phyloP scores from a whole-genome alignment of 2,797 vertebrate genomes.

The Molossus molossus region DNA sequence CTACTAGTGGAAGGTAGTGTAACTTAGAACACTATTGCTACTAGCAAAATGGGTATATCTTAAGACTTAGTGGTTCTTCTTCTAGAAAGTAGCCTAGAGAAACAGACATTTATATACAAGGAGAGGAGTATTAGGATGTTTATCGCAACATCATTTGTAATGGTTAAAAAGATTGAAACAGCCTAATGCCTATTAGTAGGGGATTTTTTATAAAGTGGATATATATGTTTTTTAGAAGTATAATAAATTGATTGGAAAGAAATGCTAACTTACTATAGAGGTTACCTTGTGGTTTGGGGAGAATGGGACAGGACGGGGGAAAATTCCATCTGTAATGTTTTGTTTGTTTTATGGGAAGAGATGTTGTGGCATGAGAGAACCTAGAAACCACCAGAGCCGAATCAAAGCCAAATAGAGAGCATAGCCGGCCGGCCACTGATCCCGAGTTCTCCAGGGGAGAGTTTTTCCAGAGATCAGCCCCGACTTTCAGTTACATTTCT shows the following conservation, averaged over 20 bases:
- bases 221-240: neutral
- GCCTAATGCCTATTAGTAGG: neutral
- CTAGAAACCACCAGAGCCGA: no score
- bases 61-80: neutral
- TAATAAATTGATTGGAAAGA: neutral
- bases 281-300: neutral
- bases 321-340: neutral
- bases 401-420: no score
- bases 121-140: neutral
- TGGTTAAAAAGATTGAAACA: constrained; percentile 5
- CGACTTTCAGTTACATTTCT: no score
- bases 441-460: no score
- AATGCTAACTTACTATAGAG: neutral
- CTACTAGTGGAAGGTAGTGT: neutral
- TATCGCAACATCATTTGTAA: neutral
- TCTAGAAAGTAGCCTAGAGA: constrained; percentile 25
- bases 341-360: neutral
- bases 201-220: neutral
- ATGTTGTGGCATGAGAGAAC: no score
- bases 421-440: no score
- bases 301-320: neutral
- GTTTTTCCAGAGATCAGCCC: no score
- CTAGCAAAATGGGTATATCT: neutral
- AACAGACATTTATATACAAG: neutral
- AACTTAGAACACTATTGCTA: neutral